Conservation (phyloP, 2,113 vertebrate genomes). For the Hiodon tergisus region DNA sequence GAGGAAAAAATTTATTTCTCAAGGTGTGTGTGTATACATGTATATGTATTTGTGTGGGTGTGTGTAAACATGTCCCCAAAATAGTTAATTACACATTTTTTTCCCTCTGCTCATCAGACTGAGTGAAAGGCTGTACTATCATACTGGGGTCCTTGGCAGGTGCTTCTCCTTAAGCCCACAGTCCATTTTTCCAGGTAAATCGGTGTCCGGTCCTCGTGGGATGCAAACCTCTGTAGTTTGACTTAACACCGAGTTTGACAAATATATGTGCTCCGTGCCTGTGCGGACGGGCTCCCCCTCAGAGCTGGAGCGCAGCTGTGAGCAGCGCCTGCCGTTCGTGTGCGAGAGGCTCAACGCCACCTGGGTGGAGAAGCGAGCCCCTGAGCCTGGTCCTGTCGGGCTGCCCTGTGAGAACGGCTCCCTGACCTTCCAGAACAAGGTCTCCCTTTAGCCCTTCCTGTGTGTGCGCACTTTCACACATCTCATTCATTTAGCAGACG, state of each 20-base stretch:
- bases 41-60: no score
- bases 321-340: constrained; percentile 68
- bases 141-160: constrained; percentile 35
- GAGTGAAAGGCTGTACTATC: constrained; percentile 31
- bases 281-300: neutral
- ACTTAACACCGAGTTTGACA: no score
- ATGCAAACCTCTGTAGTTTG: neutral
- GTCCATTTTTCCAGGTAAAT: constrained; percentile 34
- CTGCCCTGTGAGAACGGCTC: constrained; percentile 59
- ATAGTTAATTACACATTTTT: neutral
- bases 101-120: constrained; percentile 34
- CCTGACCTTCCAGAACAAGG: constrained; percentile 79
- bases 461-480: neutral
- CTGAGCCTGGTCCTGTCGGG: constrained; percentile 51
- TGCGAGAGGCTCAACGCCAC: constrained; percentile 81
- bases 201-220: neutral
- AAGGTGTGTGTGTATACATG: no score
- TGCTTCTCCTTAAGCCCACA: constrained; percentile 49
- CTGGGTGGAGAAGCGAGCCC: constrained; percentile 67
- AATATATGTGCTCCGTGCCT: neutral
- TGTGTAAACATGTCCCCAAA: no score
- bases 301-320: constrained; percentile 42
- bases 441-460: constrained; percentile 39
- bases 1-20: no score
- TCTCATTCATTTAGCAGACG: neutral